Percentiles rank a stretch among this genome's conserved stretches.
phyloP scores from a whole-genome alignment of 2,113 vertebrate species.

The Channa argus region DNA sequence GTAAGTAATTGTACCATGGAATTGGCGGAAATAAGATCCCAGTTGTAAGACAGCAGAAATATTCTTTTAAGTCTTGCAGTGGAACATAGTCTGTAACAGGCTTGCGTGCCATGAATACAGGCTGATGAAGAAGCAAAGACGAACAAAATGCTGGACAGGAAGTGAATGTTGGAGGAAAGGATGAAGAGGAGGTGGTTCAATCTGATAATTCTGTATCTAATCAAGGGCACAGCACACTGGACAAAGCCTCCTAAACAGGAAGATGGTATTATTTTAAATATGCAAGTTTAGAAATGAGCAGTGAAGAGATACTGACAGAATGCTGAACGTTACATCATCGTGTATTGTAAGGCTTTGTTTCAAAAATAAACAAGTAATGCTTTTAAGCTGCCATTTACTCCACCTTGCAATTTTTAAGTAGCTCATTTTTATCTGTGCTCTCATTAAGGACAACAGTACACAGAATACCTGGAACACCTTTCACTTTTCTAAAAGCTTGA shows the following conservation, averaged over 20 bases:
- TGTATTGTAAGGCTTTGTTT: background rate
- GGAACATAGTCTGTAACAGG: slow-evolving; percentile 12
- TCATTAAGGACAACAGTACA: slow-evolving; percentile 20
- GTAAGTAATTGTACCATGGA: too few relatives aligned
- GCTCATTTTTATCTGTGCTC: background rate
- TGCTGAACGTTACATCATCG: slow-evolving; percentile 6
- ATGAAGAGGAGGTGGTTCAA: background rate
- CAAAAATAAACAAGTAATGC: background rate
- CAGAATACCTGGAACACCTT: slow-evolving; percentile 15
- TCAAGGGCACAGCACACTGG: background rate
- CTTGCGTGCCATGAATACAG: slow-evolving; percentile 1
- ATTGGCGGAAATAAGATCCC: too few relatives aligned
- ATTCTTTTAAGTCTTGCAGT: slow-evolving; percentile 8
- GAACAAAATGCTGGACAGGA: slow-evolving; percentile 24
- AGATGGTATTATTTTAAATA: too few relatives aligned
- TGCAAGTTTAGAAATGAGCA: background rate
- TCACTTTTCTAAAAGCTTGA: slow-evolving; percentile 23
- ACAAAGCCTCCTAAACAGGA: too few relatives aligned
- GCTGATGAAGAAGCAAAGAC: background rate
- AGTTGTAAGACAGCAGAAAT: too few relatives aligned
- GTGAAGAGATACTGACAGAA: slow-evolving; percentile 13
- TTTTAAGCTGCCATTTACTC: slow-evolving; percentile 7
- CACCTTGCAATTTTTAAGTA: slow-evolving; percentile 21
- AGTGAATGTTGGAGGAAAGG: background rate
- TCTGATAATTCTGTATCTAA: slow-evolving; percentile 10